Conservation (phyloP, 2,113 vertebrate genomes). For the Paradoxurus hermaphroditus region DNA sequence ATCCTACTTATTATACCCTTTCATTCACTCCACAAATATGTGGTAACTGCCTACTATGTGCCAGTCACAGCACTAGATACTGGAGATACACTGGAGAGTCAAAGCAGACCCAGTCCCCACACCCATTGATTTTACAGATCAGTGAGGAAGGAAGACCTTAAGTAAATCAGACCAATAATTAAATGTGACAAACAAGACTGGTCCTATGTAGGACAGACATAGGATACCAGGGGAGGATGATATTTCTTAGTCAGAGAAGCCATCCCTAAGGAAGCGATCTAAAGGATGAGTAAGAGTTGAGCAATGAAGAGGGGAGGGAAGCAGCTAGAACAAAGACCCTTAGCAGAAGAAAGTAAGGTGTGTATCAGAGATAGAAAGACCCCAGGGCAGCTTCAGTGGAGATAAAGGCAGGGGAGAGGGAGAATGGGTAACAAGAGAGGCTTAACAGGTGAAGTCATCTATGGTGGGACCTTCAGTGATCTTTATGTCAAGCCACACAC, state of each 20-base stretch:
- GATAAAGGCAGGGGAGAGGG: background rate
- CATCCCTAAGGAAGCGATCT: background rate
- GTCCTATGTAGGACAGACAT: background rate
- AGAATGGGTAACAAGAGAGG: background rate
- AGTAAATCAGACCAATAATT: background rate
- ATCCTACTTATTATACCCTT: background rate
- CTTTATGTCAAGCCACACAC: background rate
- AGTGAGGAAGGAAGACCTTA: background rate
- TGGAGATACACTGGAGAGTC: background rate
- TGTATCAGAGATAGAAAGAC: background rate
- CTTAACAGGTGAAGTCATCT: background rate
- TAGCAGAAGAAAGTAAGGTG: background rate
- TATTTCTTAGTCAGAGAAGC: background rate
- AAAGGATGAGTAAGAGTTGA: background rate
- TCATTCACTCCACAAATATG: background rate
- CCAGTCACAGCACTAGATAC: background rate
- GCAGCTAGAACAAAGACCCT: background rate
- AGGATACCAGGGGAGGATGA: background rate
- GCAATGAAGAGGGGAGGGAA: background rate
- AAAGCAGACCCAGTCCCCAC: background rate
- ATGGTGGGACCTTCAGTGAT: background rate
- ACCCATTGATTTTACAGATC: background rate
- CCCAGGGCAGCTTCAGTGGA: background rate
- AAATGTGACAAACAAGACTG: background rate
- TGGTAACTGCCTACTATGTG: fast-evolving